Evolutionary conservation across 1,140 invertebrate genomes (phyloP), one percentile per base, ranked within the genome.

Genomic region (Micrasema longulum): DNA sequence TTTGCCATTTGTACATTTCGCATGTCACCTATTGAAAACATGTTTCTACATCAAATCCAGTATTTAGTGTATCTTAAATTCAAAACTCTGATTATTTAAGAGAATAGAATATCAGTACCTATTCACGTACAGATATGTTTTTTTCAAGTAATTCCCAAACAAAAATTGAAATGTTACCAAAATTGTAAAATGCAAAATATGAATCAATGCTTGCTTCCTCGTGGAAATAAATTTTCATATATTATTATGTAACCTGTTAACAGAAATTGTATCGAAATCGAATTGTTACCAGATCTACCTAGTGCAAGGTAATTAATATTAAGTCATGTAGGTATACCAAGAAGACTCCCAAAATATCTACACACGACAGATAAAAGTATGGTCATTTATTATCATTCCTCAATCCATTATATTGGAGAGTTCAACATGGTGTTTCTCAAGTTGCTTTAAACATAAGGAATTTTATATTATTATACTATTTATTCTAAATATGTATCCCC

Each of bases 341-440:
- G 23, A 22, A 26, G 22, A 53, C 22, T 53, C 50, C 10, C 38
- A 41, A 41, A 41, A 41, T 11, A 41, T 41, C n/a, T n/a, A n/a
- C n/a, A n/a, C n/a, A n/a, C n/a, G n/a, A n/a, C n/a, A n/a, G n/a
- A n/a, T n/a, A n/a, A 43, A 43, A 63, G 45, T 63, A 45, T 63
- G 57, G 57, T 63, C 57, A 43, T 45, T 63, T 41, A 23, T 26
- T 43, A n/a, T 63, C 57, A 63, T 63, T 63, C 57, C 57, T 45
- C 57, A 63, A 43, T 63, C 57, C 57, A 63, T 63, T 43, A 22
- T 63, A 36, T 63, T 63, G 41, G 41, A 38, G 35, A 43, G 18
- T 43, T 63, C 38, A 63, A 6, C 14, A 12, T 38, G 31, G 11
- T 41, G 10, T 60, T 11, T 60, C 6, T 60, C 31, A 43, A 18